Evolutionary conservation across 2,888 invertebrate species (phyloP).

Genomic region (Furcula furcula): DNA sequence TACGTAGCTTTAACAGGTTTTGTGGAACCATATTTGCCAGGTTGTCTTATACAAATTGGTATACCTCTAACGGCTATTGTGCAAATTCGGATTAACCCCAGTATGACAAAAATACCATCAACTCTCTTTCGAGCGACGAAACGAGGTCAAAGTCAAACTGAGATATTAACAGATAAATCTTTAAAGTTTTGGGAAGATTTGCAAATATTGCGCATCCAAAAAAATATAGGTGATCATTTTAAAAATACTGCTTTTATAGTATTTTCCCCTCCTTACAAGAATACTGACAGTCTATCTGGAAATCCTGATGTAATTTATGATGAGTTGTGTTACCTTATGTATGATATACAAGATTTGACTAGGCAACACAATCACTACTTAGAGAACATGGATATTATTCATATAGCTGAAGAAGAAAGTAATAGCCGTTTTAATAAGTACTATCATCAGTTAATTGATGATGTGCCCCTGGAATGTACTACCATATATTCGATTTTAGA

Average conservation of each 20-base stretch:
- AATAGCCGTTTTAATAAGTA: slow-evolving; percentile 26
- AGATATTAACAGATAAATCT: slow-evolving; percentile 52
- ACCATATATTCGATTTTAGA: slow-evolving; percentile 62
- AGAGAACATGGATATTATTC: slow-evolving; percentile 64
- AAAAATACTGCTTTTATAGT: slow-evolving; percentile 69
- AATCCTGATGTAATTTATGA: slow-evolving; percentile 71
- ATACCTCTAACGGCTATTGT: slow-evolving; percentile 63
- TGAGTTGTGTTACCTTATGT: slow-evolving; percentile 72
- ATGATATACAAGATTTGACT: slow-evolving; percentile 77
- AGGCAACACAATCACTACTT: slow-evolving; percentile 72
- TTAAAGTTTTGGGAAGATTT: slow-evolving; percentile 63
- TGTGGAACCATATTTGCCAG: slow-evolving; percentile 53
- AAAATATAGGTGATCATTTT: slow-evolving; percentile 45
- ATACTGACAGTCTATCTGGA: slow-evolving; percentile 47
- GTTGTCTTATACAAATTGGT: slow-evolving; percentile 55
- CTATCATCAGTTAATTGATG: slow-evolving; percentile 43
- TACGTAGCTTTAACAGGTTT: slow-evolving; percentile 80
- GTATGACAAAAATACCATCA: slow-evolving; percentile 44
- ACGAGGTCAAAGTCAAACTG: slow-evolving; percentile 65
- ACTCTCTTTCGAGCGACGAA: slow-evolving; percentile 49
- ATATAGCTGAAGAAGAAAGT: slow-evolving; percentile 42
- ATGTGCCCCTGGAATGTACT: slow-evolving; percentile 59
- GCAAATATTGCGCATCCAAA: slow-evolving; percentile 54
- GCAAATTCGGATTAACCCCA: slow-evolving; percentile 62
- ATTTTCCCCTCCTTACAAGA: slow-evolving; percentile 66